A percentile compares a stretch with the other conserved stretches of the same genome.
Conservation (phyloP, 53 echinoderm and acorn worm species). For the Zoroaster sp. region DNA sequence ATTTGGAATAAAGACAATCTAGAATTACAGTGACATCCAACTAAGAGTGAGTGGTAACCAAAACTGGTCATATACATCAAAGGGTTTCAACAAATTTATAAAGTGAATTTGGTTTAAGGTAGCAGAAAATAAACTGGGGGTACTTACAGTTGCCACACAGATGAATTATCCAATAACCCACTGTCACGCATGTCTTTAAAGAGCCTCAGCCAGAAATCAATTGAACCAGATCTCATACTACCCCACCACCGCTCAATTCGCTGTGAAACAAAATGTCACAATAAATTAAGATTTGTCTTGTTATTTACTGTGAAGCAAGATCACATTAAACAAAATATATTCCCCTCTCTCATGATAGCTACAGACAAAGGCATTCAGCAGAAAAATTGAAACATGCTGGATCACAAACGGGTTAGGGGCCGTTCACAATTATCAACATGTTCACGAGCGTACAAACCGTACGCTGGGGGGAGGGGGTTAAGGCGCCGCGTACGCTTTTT, state of each 20-base stretch:
- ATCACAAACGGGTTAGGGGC: not conserved
- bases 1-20: no score
- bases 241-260: conserved; percentile 70
- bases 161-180: conserved; percentile 38
- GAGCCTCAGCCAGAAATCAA: conserved; percentile 52
- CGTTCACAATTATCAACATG: no score
- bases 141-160: conserved; percentile 11
- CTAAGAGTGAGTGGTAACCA: not conserved
- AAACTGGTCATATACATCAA: not conserved
- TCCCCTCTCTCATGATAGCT: not conserved
- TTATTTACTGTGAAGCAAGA: not conserved
- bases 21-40: not conserved
- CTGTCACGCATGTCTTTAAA: conserved; percentile 58
- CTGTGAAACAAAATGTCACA: not conserved
- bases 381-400: not conserved
- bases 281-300: not conserved
- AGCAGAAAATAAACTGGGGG: not conserved
- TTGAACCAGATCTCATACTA: conserved; percentile 21
- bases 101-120: not conserved
- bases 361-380: not conserved
- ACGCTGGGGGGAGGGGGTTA: no score
- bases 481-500: no score
- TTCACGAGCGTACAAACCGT: no score
- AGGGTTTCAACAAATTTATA: not conserved
- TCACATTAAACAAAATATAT: not conserved